Evolutionary conservation across 2,888 invertebrate genomes (phyloP).

Genomic region (Brassicogethes aeneus): DNA sequence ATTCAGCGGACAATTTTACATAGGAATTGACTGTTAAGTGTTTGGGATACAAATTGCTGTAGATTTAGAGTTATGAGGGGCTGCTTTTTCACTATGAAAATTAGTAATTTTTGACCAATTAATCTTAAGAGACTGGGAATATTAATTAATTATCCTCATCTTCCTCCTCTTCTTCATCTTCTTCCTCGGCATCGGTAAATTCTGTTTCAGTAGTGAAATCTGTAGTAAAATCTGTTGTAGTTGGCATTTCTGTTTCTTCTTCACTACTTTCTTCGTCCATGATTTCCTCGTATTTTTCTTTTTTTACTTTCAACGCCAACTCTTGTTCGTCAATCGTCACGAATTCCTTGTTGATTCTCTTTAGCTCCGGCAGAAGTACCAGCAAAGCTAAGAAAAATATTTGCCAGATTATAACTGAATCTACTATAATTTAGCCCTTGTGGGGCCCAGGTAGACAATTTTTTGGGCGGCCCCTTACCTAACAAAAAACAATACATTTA

Average conservation of each 20-base stretch:
- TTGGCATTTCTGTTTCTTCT: conserved; percentile 17
- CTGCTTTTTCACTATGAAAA: no score
- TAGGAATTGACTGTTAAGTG: no score
- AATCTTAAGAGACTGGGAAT: no score
- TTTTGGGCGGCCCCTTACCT: no score
- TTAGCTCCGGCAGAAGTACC: conserved; percentile 46
- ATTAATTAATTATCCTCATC: conserved; percentile 3
- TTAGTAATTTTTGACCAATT: no score
- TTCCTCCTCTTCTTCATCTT: conserved; percentile 2
- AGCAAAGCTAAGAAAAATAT: conserved; percentile 31
- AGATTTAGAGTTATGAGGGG: no score
- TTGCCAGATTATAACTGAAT: background rate
- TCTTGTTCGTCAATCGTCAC: conserved; percentile 46
- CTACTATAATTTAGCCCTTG: background rate
- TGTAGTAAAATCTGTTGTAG: conserved; percentile 20
- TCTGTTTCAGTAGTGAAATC: conserved; percentile 21
- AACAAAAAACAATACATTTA: no score
- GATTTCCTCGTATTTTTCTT: conserved; percentile 27
- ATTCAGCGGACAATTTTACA: no score
- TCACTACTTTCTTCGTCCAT: conserved; percentile 34
- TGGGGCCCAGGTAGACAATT: no score
- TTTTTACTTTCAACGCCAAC: conserved; percentile 23
- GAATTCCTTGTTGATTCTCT: conserved; percentile 46
- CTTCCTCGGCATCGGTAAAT: conserved; percentile 2
- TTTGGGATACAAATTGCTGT: no score